Conservation (phyloP, 2,888 invertebrate genomes). For the Lasius platythorax region DNA sequence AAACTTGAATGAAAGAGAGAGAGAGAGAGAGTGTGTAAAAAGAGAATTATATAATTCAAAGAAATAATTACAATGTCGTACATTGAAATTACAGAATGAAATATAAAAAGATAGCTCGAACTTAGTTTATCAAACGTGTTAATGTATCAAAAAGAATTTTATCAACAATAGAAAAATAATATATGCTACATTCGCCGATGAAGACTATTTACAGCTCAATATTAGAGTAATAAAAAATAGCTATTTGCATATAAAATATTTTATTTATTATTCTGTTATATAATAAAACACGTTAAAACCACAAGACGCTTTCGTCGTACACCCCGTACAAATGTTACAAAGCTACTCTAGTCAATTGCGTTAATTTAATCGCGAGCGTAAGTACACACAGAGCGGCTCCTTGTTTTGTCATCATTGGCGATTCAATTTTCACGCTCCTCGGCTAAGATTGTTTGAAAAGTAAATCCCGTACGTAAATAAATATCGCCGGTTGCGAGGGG, state of each 20-base stretch:
- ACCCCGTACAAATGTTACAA: not conserved
- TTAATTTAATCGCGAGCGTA: conserved; percentile 24
- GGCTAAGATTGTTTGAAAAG: not conserved
- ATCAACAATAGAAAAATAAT: not conserved
- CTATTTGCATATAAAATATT: not conserved
- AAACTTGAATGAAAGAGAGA: not conserved
- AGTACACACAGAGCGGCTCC: not conserved
- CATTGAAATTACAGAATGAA: not conserved
- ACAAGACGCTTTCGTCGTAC: not conserved
- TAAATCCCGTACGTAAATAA: conserved; percentile 45
- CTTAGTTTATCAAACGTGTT: not conserved
- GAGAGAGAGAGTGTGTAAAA: not conserved
- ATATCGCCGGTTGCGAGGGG: not conserved
- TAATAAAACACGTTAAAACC: not conserved
- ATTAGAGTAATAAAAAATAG: not conserved
- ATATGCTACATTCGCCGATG: not conserved
- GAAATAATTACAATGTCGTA: not conserved
- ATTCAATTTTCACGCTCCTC: conserved; percentile 42
- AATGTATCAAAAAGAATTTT: not conserved
- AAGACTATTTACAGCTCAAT: not conserved
- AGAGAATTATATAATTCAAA: not conserved
- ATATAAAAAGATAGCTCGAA: not conserved
- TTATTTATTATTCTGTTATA: not conserved
- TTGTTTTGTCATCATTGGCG: conserved; percentile 22
- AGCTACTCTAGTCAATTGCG: conserved; percentile 4